Percentiles rank a stretch among this genome's conserved stretches.
Evolutionary conservation across 2,888 invertebrate species (phyloP).

Genomic region (Neoitamus cyanurus): DNA sequence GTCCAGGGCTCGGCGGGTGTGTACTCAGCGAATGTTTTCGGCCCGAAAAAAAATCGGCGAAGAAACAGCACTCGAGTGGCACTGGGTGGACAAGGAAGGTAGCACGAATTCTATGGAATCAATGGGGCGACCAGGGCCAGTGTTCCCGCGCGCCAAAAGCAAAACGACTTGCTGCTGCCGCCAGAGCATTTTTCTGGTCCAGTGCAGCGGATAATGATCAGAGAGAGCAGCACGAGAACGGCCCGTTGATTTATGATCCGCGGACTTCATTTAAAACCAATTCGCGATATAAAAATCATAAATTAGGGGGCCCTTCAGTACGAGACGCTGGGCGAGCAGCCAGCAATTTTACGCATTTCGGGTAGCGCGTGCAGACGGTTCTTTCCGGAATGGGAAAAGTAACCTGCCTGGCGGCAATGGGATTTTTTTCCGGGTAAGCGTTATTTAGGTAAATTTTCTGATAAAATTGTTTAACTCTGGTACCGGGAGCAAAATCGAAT

Average conservation of each 20-base stretch:
- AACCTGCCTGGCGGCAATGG: not conserved
- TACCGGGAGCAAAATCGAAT: not conserved
- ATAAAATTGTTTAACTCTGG: not conserved
- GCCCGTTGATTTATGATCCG: conserved; percentile 48
- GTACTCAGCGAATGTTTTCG: conserved; percentile 18
- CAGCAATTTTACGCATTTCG: conserved; percentile 43
- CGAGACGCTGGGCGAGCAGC: conserved; percentile 25
- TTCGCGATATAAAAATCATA: conserved; percentile 50
- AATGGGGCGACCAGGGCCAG: conserved; percentile 21
- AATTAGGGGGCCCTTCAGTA: conserved; percentile 45
- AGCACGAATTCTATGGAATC: conserved; percentile 40
- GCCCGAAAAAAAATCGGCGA: conserved; percentile 27
- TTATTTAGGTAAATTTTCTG: not conserved
- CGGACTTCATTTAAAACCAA: conserved; percentile 48
- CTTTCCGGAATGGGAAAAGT: not conserved
- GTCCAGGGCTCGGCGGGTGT: not conserved
- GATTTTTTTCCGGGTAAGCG: not conserved
- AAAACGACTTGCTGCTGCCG: not conserved
- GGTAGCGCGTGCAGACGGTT: conserved; percentile 22
- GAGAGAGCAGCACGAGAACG: conserved; percentile 39
- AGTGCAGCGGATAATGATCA: conserved; percentile 51
- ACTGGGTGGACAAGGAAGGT: conserved; percentile 40
- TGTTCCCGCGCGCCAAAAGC: not conserved
- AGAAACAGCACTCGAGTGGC: conserved; percentile 41
- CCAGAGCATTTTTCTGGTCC: conserved; percentile 46